These are phyloP conservation scores for Creontiades dilutus DNA, from an alignment of 2,888 invertebrate genomes.

Conservation along the genomic window DNA sequence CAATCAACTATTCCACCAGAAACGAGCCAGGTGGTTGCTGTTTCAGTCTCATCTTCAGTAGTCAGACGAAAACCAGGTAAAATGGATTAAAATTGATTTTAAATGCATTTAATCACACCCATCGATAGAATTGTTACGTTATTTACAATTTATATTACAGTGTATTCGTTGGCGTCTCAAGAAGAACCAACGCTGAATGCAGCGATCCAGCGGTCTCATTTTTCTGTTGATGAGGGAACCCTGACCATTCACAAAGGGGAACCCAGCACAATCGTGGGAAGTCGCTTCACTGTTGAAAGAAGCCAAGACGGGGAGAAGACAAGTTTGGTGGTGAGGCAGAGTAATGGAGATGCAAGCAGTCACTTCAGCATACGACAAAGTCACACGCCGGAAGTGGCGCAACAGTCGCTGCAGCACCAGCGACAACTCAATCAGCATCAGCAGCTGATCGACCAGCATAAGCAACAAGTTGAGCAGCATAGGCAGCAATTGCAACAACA, in stretches of 20 bases:
- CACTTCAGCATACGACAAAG: slow-evolving; percentile 68
- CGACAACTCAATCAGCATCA: slow-evolving; percentile 63
- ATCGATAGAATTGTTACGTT: neutral
- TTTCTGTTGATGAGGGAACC: slow-evolving; percentile 76
- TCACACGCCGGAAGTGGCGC: slow-evolving; percentile 56
- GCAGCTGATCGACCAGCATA: slow-evolving; percentile 52
- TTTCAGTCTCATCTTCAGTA: slow-evolving; percentile 80
- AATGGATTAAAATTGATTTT: neutral
- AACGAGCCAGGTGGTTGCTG: slow-evolving; percentile 79
- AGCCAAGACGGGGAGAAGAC: slow-evolving; percentile 72
- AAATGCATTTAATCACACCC: neutral
- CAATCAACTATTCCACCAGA: slow-evolving; percentile 65
- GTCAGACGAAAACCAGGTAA: slow-evolving; percentile 76
- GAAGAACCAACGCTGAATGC: slow-evolving; percentile 74
- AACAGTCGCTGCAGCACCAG: slow-evolving; percentile 63
- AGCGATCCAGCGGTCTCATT: slow-evolving; percentile 76
- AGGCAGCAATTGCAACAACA: slow-evolving; percentile 63
- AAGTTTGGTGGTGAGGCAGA: slow-evolving; percentile 69
- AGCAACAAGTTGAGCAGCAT: slow-evolving; percentile 56
- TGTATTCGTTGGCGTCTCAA: slow-evolving; percentile 66
- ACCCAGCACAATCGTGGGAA: slow-evolving; percentile 60
- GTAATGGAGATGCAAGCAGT: slow-evolving; percentile 69
- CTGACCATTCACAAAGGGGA: slow-evolving; percentile 68
- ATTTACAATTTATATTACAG: slow-evolving; percentile 15
- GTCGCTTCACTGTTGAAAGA: slow-evolving; percentile 73